A percentile compares a stretch with the other conserved stretches of the same genome.
These are phyloP conservation scores for Prorops nasuta DNA, from an alignment of 1,140 invertebrate species.

Conservation along the genomic window DNA sequence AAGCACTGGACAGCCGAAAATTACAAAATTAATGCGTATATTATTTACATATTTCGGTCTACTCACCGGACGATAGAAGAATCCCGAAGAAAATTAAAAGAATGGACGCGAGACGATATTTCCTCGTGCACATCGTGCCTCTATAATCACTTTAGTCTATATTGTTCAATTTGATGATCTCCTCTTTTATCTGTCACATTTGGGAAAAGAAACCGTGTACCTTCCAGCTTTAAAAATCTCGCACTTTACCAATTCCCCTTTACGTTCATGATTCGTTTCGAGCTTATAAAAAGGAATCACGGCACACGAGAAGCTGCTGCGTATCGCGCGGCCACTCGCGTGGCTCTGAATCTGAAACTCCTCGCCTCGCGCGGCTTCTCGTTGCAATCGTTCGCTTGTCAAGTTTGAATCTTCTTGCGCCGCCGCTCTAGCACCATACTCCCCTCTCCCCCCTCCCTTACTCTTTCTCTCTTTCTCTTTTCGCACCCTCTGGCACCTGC, in stretches of 20 bases:
- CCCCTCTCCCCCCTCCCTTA: not conserved
- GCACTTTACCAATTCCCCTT: slow-evolving; percentile 18
- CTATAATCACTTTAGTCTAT: slow-evolving; percentile 18
- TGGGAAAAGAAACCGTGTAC: no score
- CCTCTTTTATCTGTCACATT: no score
- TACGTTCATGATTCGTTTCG: not conserved
- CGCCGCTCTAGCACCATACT: not conserved
- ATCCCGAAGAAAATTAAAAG: slow-evolving; percentile 15
- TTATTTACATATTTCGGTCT: not conserved
- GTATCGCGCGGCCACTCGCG: slow-evolving; percentile 42
- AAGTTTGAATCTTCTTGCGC: not conserved
- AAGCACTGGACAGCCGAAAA: not conserved
- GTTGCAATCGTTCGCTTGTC: slow-evolving; percentile 33
- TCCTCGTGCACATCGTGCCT: slow-evolving; percentile 26
- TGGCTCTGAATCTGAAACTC: slow-evolving; percentile 36
- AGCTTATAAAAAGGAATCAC: not conserved
- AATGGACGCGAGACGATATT: slow-evolving; percentile 18
- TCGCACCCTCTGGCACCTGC: slow-evolving; percentile 9
- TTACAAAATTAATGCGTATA: not conserved
- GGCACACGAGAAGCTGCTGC: slow-evolving; percentile 12
- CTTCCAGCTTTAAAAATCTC: slow-evolving; percentile 20
- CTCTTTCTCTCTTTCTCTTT: slow-evolving; percentile 2
- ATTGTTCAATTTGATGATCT: no score
- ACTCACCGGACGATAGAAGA: slow-evolving; percentile 26
- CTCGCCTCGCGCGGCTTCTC: slow-evolving; percentile 27